Conservation (phyloP, 1,140 invertebrate genomes). For the Drosophila bocqueti region DNA sequence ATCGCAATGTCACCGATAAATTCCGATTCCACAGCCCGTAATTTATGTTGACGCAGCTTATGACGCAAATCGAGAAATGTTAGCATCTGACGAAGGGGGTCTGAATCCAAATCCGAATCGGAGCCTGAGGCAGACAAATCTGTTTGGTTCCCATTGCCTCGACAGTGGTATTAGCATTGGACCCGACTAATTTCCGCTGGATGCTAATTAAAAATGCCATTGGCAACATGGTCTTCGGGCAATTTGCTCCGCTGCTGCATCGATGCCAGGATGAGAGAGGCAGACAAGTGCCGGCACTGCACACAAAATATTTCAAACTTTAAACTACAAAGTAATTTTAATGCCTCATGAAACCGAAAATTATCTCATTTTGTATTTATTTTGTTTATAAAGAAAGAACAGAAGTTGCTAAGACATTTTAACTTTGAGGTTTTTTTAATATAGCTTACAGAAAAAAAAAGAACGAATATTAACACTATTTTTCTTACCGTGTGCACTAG, state of each 20-base stretch:
- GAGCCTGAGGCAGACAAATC: conserved; percentile 16
- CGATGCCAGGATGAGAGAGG: conserved; percentile 10
- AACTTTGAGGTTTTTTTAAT: too few species aligned
- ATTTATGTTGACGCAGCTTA: conserved; percentile 70
- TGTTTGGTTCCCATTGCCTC: conserved; percentile 39
- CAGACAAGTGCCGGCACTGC: conserved; percentile 55
- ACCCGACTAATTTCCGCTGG: conserved; percentile 68
- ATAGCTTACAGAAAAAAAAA: too few species aligned
- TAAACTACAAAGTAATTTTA: neutral
- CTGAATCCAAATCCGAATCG: neutral
- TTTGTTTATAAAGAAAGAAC: too few species aligned
- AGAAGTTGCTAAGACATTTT: too few species aligned
- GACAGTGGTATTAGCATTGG: conserved; percentile 29
- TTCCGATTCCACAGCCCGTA: conserved; percentile 63
- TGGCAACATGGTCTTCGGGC: conserved; percentile 64
- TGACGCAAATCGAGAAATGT: conserved; percentile 58
- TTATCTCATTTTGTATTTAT: too few species aligned
- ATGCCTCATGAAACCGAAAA: neutral
- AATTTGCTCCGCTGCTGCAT: conserved; percentile 61
- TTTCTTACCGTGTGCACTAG: conserved; percentile 23
- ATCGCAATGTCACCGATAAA: conserved; percentile 71
- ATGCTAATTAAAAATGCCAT: conserved; percentile 79
- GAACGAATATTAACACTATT: neutral
- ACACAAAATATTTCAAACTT: neutral
- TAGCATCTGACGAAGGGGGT: conserved; percentile 47